Evolutionary conservation across 2,797 vertebrate genomes (phyloP), one percentile per base, ranked within the genome.

Genomic region (Peromyscus aztecus): DNA sequence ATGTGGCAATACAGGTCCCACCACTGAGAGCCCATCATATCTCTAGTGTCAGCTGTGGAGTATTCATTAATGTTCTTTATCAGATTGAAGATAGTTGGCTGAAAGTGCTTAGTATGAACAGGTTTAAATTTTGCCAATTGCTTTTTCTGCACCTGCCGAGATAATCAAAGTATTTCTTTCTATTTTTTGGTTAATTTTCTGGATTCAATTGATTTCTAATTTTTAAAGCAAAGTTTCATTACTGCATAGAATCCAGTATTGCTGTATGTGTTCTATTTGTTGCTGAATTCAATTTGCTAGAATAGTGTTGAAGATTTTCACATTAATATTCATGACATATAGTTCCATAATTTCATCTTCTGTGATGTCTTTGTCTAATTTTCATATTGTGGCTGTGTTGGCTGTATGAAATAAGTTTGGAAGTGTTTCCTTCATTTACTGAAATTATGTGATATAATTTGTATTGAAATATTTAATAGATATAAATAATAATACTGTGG

Each of bases 181-280:
- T 4, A 84, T 78, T 87, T 94, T 82, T 23, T 78, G 27, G n/a
- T 77, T 91, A 76, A 96, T 91, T 91, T 87, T 10, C 14, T 67
- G 9, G 16, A 77, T 88, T 94, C 67, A 77, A 91, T n/a, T 94
- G 71, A 63, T 65, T 89, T 57, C 65, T 80, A 83, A 55, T 34
- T 63, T 96, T 89, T 73, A 65, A 73, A 69, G 37, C 16, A 63
- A 89, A 57, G 2, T 57, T 46, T 19, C 8, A 73, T 92, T 65
- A 31, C 52, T 89, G 6, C 37, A 10, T n/a, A 61, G 46, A 69
- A 40, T 3, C 11, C 27, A 9, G 21, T 19, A 31, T 59, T 4
- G 0, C 71, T 34, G 37, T 34, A n/a, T n/a, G 7, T 27, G 4
- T 12, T 57, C n/a, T 46, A 71, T 34, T 71, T 92, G 61, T 73